phyloP scores from a whole-genome alignment of 2,797 vertebrate genomes.

The Philypnodon macrostomus region DNA sequence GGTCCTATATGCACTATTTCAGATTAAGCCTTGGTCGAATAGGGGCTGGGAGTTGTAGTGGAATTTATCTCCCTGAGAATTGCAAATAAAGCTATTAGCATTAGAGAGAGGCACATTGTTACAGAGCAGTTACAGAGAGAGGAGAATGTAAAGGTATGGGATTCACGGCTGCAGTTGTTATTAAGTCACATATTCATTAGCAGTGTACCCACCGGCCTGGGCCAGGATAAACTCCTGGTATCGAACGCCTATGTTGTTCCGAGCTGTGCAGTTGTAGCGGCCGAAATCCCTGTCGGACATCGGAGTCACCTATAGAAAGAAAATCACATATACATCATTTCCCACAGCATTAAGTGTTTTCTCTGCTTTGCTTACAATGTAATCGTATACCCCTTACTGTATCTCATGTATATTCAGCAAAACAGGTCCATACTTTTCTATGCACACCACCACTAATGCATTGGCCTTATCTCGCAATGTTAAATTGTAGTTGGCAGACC shows the following conservation, averaged over 20 bases:
- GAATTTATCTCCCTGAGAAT: constrained; percentile 58
- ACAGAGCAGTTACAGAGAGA: constrained; percentile 25
- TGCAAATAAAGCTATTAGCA: constrained; percentile 56
- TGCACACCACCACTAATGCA: no score
- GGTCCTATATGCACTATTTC: constrained; percentile 59
- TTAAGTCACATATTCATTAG: constrained; percentile 19
- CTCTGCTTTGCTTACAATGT: no score
- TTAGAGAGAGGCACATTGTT: constrained; percentile 38
- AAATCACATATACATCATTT: no score
- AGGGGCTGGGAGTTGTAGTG: constrained; percentile 33
- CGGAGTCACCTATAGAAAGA: constrained; percentile 84
- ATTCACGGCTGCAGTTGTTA: constrained; percentile 18
- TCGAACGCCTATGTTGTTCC: constrained; percentile 90
- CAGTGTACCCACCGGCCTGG: constrained; percentile 87
- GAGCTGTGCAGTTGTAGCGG: constrained; percentile 94
- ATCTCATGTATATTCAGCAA: no score
- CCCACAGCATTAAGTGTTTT: no score
- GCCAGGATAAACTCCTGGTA: constrained; percentile 93
- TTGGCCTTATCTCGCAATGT: no score
- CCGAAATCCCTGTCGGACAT: constrained; percentile 95
- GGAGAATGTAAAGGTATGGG: constrained; percentile 14
- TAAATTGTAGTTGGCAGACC: no score
- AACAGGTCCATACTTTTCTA: no score
- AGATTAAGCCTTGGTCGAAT: constrained; percentile 63
- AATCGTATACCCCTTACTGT: no score